Percentiles rank a stretch among this genome's conserved stretches.
Evolutionary conservation across 1,140 invertebrate species (phyloP).

Genomic region (Phymorhynchus buccinoides): DNA sequence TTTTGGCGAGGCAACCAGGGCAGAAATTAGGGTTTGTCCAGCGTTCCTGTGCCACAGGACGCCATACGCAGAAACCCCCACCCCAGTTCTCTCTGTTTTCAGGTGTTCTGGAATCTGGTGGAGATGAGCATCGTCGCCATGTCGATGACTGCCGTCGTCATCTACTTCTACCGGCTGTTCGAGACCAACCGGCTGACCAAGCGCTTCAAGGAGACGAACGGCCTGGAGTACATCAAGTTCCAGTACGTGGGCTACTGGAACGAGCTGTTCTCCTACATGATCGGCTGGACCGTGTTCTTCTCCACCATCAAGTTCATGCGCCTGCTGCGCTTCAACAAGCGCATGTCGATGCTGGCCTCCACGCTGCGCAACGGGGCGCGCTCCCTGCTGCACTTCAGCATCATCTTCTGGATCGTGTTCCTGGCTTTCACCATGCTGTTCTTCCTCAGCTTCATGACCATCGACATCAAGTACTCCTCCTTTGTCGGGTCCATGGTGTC

Average conservation of each 20-base stretch:
- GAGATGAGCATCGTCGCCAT: slow-evolving; percentile 73
- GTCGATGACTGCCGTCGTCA: slow-evolving; percentile 61
- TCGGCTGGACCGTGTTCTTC: slow-evolving; percentile 76
- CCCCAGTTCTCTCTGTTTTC: too few species aligned
- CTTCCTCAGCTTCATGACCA: slow-evolving; percentile 74
- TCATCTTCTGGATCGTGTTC: slow-evolving; percentile 73
- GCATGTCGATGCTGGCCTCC: slow-evolving; percentile 72
- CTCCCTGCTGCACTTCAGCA: slow-evolving; percentile 70
- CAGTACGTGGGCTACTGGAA: slow-evolving; percentile 75
- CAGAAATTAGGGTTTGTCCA: too few species aligned
- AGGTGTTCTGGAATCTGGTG: slow-evolving; percentile 74
- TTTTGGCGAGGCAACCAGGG: too few species aligned
- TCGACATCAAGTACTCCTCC: slow-evolving; percentile 74
- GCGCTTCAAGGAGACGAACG: slow-evolving; percentile 66
- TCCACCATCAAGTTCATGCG: slow-evolving; percentile 76
- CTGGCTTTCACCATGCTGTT: slow-evolving; percentile 74
- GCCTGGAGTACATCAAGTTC: slow-evolving; percentile 48
- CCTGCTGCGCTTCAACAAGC: slow-evolving; percentile 76
- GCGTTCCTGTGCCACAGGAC: too few species aligned
- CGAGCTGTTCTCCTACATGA: slow-evolving; percentile 74
- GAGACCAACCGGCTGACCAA: slow-evolving; percentile 67
- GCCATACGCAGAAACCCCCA: too few species aligned
- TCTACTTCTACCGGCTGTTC: slow-evolving; percentile 73
- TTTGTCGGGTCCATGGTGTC: slow-evolving; percentile 75
- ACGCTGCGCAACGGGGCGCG: slow-evolving; percentile 68